Base-by-base conservation (phyloP, 2,113 vertebrate genomes). In the Coptodon rendalli region DNA sequence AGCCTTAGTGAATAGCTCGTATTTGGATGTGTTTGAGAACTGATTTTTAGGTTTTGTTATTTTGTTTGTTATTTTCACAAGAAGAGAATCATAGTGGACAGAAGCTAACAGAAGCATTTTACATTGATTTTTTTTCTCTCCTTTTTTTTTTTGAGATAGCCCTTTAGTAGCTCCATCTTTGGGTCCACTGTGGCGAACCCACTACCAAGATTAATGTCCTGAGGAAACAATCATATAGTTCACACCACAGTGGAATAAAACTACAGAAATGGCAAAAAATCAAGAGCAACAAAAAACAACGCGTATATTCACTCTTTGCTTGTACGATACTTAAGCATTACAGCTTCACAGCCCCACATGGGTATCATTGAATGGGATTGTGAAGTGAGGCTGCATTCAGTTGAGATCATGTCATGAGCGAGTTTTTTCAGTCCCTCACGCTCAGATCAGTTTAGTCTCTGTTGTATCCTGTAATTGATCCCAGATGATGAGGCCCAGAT, bases 401-500 rank as follows among this genome's bases (percentile, higher is more conserved):
- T 66, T 36, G 68, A 52, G 50, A 78, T 85, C 78, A 24, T 43
- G 56, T 78, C 81, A 14, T 24, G 19, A 45, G 57, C 14, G 9
- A 91, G 85, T 90, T 90, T 87, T 88, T n/a, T 66, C 29, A 85
- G 76, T 82, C 71, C 29, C 71, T 38, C 68, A 38, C 59, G 54
- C 86, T 86, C 68, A 88, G 89, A 93, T 93, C 91, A 94, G 87
- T 91, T 94, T 91, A 89, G 90, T 93, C 87, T 94, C 63, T 89
- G 90, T 91, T 95, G 91, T 94, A 89, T 93, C 90, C 90, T 92
- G 91, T 94, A 96, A 96, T 96, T 95, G 94, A 94, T 95, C 92
- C 92, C 95, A 96, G 93, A 93, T 90, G 54, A 87, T 89, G 90
- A 92, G 89, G 81, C 90, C 91, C 93, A 93, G 92, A 95, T 93